Evolutionary conservation across 2,113 vertebrate genomes (phyloP), one percentile per base, ranked within the genome.

Genomic region (Platysteira castanea): DNA sequence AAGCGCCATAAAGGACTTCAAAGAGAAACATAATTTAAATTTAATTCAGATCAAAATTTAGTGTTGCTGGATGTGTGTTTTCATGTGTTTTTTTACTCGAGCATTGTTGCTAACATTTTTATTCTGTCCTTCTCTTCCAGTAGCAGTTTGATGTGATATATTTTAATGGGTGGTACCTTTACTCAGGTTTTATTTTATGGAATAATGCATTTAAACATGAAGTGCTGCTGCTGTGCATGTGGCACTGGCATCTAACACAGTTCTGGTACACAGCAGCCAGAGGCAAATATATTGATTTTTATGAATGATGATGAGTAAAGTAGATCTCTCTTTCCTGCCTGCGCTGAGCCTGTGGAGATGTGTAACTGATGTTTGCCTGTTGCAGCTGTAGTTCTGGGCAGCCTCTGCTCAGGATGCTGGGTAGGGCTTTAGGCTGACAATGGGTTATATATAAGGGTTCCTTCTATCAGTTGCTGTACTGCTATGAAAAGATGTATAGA

Each of bases 201-300:
- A 95, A 69, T 71, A 61, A 61, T 91, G 85, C 84, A 69, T 91
- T 94, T 91, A 73, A 92, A 65, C 92, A 68, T 70, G 89, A 91
- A 88, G 75, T 46, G 67, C 7, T 87, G 52, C 87, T 56, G 47
- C 79, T 70, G 56, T 73, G 56, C 35, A 33, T 63, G 76, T 70
- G 86, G 21, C 76, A 41, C 64, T 91, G 69, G 46, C 85, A 80
- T 84, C 73, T 89, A 89, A 76, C 84, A 61, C 26, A 35, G 61
- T 67, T 93, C 80, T 89, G 83, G 64, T 89, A 89, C 73, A 57
- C 57, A 85, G 75, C 90, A 92, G 90, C 96, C 92, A 68, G 89
- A 95, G 93, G 95, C n/a, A 0, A 90, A 89, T 68, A 57, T 85
- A 96, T 94, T 96, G 95, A 96, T 96, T 97, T 96, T 95, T 96